phyloP scores from a whole-genome alignment of 1,140 invertebrate species.

The Orius insidiosus region DNA sequence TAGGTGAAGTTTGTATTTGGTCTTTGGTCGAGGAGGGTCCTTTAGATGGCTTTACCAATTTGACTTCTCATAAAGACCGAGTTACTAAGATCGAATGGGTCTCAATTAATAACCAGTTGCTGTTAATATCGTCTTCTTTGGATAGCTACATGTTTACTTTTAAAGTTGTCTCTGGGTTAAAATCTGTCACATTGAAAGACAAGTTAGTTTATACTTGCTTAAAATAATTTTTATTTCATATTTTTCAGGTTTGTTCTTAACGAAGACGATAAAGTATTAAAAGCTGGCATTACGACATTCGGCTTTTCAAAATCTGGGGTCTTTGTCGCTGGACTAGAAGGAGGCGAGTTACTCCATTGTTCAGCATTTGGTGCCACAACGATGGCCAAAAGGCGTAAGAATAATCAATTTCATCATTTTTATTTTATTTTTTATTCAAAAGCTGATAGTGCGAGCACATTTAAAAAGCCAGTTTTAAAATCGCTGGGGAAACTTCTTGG shows the following conservation, averaged over 20 bases:
- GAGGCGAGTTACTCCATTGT: conserved; percentile 13
- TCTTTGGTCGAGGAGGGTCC: background rate
- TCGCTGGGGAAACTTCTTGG: background rate
- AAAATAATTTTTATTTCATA: background rate
- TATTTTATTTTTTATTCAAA: background rate
- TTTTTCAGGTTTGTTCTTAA: conserved; percentile 8
- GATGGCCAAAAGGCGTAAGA: conserved; percentile 8
- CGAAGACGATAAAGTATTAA: background rate
- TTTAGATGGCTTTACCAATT: background rate
- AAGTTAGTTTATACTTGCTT: conserved; percentile 10
- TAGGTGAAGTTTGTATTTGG: conserved; percentile 12
- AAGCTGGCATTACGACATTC: conserved; percentile 12
- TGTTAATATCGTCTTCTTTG: conserved; percentile 6
- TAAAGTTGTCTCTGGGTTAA: conserved; percentile 6
- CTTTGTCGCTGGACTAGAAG: conserved; percentile 14
- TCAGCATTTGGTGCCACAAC: conserved; percentile 9
- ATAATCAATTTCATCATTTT: background rate
- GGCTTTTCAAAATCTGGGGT: conserved; percentile 8
- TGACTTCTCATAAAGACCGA: conserved; percentile 8
- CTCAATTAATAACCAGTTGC: conserved; percentile 5
- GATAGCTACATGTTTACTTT: conserved; percentile 12
- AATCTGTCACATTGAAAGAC: conserved; percentile 7
- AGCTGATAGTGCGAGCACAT: background rate
- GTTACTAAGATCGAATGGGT: conserved; percentile 13
- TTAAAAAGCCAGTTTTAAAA: conserved; percentile 12